Percentiles rank a stretch among this genome's conserved stretches.
These are phyloP conservation scores for Scophthalmus maximus DNA, from an alignment of 2,113 vertebrate genomes.

Conservation along the genomic window DNA sequence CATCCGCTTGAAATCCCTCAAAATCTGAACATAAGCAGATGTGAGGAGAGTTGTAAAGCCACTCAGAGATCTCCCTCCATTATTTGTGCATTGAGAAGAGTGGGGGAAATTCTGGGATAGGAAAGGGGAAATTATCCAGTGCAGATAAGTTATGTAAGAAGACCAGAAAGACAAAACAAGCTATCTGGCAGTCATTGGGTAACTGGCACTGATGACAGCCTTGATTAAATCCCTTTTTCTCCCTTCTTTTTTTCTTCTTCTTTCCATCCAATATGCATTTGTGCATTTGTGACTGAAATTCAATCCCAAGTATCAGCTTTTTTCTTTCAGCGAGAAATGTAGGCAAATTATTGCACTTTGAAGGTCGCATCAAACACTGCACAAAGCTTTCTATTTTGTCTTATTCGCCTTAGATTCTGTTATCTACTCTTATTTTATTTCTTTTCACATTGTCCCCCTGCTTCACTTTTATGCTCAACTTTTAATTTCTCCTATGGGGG, in stretches of 20 bases:
- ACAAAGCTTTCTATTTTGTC: too few species aligned
- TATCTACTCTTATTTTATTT: too few species aligned
- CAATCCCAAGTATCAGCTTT: conserved; percentile 9
- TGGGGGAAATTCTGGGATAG: conserved; percentile 15
- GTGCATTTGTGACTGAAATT: conserved; percentile 6
- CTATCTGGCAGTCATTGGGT: conserved; percentile 23
- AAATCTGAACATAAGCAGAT: conserved; percentile 56
- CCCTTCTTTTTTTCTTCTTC: neutral
- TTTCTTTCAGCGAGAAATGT: neutral
- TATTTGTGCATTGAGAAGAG: conserved; percentile 22
- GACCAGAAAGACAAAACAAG: conserved; percentile 48
- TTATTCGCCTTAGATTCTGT: too few species aligned
- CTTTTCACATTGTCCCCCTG: too few species aligned
- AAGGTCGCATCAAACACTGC: too few species aligned
- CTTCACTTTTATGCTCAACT: too few species aligned
- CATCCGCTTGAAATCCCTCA: conserved; percentile 59
- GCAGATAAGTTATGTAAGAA: conserved; percentile 36
- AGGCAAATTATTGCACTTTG: neutral
- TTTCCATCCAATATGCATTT: conserved; percentile 13
- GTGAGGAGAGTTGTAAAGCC: conserved; percentile 14
- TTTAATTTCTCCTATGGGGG: too few species aligned
- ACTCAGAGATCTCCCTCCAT: conserved; percentile 34
- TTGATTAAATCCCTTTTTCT: conserved; percentile 29
- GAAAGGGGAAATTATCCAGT: conserved; percentile 26
- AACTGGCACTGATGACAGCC: conserved; percentile 41